Evolutionary conservation across 2,797 vertebrate genomes (phyloP).

Genomic region (Xenentodon cancila): DNA sequence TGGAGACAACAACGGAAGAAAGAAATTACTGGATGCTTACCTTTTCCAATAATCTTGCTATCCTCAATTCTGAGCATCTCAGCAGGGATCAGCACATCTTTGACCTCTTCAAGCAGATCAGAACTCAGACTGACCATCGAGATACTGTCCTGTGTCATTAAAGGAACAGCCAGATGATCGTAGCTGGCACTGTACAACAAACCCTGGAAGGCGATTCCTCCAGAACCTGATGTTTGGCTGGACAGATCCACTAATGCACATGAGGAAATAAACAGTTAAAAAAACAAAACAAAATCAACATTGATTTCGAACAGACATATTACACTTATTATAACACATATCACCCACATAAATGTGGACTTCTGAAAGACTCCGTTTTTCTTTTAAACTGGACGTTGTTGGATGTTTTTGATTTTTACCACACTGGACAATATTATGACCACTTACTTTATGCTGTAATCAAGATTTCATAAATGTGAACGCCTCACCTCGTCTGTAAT

Average conservation of each 20-base stretch:
- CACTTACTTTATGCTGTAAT: too few species aligned
- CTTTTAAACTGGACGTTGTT: neutral
- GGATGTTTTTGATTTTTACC: neutral
- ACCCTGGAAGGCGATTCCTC: slow-evolving; percentile 63
- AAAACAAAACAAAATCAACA: neutral
- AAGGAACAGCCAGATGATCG: slow-evolving; percentile 78
- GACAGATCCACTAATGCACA: slow-evolving; percentile 48
- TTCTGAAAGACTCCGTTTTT: too few species aligned
- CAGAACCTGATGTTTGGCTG: slow-evolving; percentile 60
- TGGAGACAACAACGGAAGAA: neutral
- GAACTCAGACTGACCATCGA: slow-evolving; percentile 82
- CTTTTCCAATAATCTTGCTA: slow-evolving; percentile 92
- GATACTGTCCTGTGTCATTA: slow-evolving; percentile 80
- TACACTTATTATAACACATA: too few species aligned
- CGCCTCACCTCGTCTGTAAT: slow-evolving; percentile 80
- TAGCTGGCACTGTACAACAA: slow-evolving; percentile 69
- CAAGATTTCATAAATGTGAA: neutral
- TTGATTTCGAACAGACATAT: too few species aligned
- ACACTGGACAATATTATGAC: neutral
- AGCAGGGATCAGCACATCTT: slow-evolving; percentile 92
- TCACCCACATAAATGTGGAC: too few species aligned
- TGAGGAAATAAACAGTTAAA: slow-evolving; percentile 1
- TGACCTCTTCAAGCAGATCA: slow-evolving; percentile 91
- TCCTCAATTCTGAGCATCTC: slow-evolving; percentile 85
- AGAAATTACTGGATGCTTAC: slow-evolving; percentile 60